These are phyloP conservation scores for Cylloceria caligata DNA, from an alignment of 2,888 invertebrate species.

Conservation along the genomic window DNA sequence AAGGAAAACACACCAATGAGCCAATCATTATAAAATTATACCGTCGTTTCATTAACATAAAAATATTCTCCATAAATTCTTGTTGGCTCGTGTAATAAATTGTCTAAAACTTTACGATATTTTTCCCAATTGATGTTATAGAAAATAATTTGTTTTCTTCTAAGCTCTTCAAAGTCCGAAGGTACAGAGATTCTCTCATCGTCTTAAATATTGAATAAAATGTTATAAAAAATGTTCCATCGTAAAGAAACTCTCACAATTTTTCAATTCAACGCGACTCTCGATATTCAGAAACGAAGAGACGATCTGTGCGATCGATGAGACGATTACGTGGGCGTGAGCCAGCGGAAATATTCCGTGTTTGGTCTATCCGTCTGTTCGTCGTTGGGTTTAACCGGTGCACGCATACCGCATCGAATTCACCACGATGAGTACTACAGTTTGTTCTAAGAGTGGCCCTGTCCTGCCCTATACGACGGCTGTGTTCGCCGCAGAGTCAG, in stretches of 20 bases:
- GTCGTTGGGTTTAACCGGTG: constrained; percentile 57
- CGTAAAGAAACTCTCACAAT: not conserved
- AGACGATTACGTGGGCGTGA: constrained; percentile 68
- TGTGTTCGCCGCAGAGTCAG: constrained; percentile 63
- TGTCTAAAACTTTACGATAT: no score
- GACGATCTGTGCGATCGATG: constrained; percentile 52
- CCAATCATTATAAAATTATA: no score
- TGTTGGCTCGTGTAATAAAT: no score
- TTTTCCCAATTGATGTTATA: no score
- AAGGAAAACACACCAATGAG: no score
- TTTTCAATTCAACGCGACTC: not conserved
- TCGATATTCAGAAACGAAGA: not conserved
- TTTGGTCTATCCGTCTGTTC: constrained; percentile 71
- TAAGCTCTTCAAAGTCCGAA: not conserved
- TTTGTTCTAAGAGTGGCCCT: constrained; percentile 22
- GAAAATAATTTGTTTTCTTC: not conserved
- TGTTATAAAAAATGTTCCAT: not conserved
- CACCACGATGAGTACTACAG: constrained; percentile 37
- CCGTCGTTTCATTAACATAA: no score
- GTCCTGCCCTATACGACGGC: constrained; percentile 69
- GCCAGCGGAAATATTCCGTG: constrained; percentile 73
- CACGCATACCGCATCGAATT: constrained; percentile 63
- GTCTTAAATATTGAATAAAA: not conserved
- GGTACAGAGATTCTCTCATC: no score
- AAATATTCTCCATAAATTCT: no score